phyloP scores from a whole-genome alignment of 1,140 invertebrate genomes.

The Asbolus verrucosus region DNA sequence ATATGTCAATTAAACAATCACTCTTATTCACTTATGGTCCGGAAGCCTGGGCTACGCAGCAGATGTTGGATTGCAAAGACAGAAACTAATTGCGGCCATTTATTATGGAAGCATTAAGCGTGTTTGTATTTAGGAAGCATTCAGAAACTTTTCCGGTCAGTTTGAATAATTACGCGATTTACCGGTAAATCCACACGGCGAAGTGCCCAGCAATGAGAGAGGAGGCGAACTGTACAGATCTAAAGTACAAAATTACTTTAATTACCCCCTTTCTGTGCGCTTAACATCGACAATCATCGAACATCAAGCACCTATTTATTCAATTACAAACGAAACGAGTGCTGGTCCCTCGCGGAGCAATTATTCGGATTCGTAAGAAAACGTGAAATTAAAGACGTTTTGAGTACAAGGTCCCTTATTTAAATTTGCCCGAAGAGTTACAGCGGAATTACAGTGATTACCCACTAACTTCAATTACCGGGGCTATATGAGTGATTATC shows the following conservation, averaged over 20 bases:
- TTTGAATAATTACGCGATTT: slow-evolving; percentile 27
- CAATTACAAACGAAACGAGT: slow-evolving; percentile 37
- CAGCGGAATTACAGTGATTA: slow-evolving; percentile 48
- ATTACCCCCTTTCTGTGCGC: slow-evolving; percentile 23
- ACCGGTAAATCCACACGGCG: not conserved
- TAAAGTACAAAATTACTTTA: slow-evolving; percentile 19
- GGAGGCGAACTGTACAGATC: not conserved
- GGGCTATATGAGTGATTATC: slow-evolving; percentile 19
- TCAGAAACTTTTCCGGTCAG: not conserved
- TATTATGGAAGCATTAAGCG: slow-evolving; percentile 22
- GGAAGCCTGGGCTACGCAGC: not conserved
- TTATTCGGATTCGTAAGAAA: slow-evolving; percentile 50
- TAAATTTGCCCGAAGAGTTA: slow-evolving; percentile 49
- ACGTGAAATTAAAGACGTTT: slow-evolving; percentile 54
- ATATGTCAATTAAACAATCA: too few species aligned
- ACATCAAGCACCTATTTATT: slow-evolving; percentile 22
- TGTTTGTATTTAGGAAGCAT: slow-evolving; percentile 3
- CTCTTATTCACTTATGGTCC: too few species aligned
- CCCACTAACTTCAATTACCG: slow-evolving; percentile 16
- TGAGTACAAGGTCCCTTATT: slow-evolving; percentile 54
- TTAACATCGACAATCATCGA: slow-evolving; percentile 32
- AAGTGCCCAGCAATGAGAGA: not conserved
- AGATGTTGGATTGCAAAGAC: slow-evolving; percentile 3
- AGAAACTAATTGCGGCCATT: slow-evolving; percentile 22
- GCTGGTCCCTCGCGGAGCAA: slow-evolving; percentile 44